Conservation (phyloP, 2,797 vertebrate genomes). For the Xiphophorus birchmanni region DNA sequence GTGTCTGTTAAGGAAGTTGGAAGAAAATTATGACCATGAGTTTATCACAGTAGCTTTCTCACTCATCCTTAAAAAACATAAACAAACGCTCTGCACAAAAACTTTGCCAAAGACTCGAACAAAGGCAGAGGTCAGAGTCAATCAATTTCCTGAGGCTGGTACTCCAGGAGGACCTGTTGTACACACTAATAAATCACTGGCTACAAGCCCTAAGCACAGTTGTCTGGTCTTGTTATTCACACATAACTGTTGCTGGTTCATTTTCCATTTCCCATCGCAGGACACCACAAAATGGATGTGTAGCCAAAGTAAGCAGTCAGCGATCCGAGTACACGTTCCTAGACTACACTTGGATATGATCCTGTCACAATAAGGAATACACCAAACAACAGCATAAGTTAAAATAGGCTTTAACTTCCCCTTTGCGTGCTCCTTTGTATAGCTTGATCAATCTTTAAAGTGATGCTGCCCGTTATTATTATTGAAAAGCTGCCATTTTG, state of each 20-base stretch:
- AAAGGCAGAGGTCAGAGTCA: constrained; percentile 57
- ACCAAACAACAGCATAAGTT: too few relatives aligned
- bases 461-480: too few relatives aligned
- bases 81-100: constrained; percentile 17
- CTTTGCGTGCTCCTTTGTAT: too few relatives aligned
- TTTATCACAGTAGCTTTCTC: constrained; percentile 7
- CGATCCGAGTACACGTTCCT: background rate
- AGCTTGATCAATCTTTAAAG: too few relatives aligned
- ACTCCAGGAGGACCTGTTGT: constrained; percentile 38
- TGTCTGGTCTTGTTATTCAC: constrained; percentile 38
- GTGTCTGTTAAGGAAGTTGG: background rate
- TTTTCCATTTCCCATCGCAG: constrained; percentile 35
- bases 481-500: too few relatives aligned
- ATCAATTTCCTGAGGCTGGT: constrained; percentile 57
- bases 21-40: constrained; percentile 20
- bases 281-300: background rate
- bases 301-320: background rate
- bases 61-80: background rate
- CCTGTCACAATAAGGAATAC: background rate
- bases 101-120: constrained; percentile 16
- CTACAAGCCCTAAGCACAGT: constrained; percentile 46
- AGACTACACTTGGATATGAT: too few relatives aligned
- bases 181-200: constrained; percentile 63
- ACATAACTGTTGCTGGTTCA: constrained; percentile 29
- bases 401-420: too few relatives aligned